phyloP scores from a whole-genome alignment of 2,797 vertebrate species.

The Buphagus erythrorhynchus region DNA sequence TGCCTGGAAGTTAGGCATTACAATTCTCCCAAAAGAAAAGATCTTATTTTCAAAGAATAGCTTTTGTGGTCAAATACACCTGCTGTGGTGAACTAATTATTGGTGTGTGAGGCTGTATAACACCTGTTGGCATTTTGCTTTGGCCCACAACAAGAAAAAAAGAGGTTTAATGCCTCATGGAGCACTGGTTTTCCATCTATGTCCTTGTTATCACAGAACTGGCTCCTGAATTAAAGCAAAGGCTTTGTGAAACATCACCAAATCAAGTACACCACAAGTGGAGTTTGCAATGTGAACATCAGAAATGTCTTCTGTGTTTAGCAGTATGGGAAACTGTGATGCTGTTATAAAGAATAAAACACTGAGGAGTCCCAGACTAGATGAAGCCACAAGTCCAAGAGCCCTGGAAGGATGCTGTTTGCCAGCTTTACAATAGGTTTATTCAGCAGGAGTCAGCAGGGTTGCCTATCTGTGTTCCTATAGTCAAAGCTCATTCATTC shows the following conservation, averaged over 20 bases:
- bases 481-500: conserved; percentile 60
- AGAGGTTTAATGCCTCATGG: not conserved
- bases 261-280: not conserved
- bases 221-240: conserved; percentile 13
- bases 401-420: conserved; percentile 44
- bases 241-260: not conserved
- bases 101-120: not conserved
- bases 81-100: conserved; percentile 32
- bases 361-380: not conserved
- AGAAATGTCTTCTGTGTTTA: not conserved
- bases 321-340: not conserved
- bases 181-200: not conserved
- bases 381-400: conserved; percentile 37
- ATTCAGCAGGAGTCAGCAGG: conserved; percentile 61
- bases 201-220: not conserved
- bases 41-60: not conserved
- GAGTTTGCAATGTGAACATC: not conserved
- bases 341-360: not conserved
- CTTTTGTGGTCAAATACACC: not conserved
- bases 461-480: conserved; percentile 47
- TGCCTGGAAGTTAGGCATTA: not conserved
- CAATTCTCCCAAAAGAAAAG: not conserved
- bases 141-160: conserved; percentile 17
- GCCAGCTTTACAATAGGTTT: conserved; percentile 52
- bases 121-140: not conserved